A percentile compares a stretch with the other conserved stretches of the same genome.
phyloP scores from a whole-genome alignment of 2,888 invertebrate genomes.

The Clivina fossor region DNA sequence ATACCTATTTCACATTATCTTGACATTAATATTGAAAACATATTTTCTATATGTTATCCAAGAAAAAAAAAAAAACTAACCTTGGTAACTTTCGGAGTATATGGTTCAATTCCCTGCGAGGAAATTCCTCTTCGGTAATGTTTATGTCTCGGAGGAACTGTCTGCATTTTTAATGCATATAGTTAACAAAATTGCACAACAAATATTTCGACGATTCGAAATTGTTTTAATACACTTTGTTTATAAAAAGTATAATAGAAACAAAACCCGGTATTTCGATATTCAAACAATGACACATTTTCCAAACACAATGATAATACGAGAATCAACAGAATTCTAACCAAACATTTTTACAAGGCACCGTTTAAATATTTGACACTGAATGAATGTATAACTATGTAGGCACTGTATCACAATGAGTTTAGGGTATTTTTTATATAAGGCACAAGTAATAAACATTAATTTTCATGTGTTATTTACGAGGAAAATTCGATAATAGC shows the following conservation, averaged over 20 bases:
- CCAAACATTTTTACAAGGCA: slow-evolving; percentile 21
- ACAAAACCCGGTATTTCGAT: slow-evolving; percentile 2
- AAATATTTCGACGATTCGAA: slow-evolving; percentile 3
- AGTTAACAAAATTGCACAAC: slow-evolving; percentile 7
- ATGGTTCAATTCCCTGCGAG: slow-evolving; percentile 26
- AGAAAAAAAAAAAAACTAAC: slow-evolving; percentile 11
- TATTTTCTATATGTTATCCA: slow-evolving; percentile 3
- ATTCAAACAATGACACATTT: slow-evolving; percentile 5
- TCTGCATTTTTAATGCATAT: slow-evolving; percentile 33
- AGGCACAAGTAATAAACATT: slow-evolving; percentile 10
- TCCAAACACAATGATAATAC: not conserved
- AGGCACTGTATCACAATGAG: slow-evolving; percentile 13
- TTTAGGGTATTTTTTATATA: slow-evolving; percentile 7
- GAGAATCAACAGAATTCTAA: slow-evolving; percentile 20
- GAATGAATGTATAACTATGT: slow-evolving; percentile 4
- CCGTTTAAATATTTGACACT: slow-evolving; percentile 2
- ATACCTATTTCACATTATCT: too few species aligned
- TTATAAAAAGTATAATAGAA: not conserved
- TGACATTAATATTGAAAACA: not conserved
- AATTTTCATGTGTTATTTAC: slow-evolving; percentile 16
- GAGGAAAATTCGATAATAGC: slow-evolving; percentile 10
- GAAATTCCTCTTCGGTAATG: slow-evolving; percentile 31
- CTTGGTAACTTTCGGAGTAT: slow-evolving; percentile 20
- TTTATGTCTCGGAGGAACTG: slow-evolving; percentile 37
- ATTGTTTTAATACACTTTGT: slow-evolving; percentile 7